Conservation (phyloP, 2,888 invertebrate genomes). For the Dysmachus trigonus region DNA sequence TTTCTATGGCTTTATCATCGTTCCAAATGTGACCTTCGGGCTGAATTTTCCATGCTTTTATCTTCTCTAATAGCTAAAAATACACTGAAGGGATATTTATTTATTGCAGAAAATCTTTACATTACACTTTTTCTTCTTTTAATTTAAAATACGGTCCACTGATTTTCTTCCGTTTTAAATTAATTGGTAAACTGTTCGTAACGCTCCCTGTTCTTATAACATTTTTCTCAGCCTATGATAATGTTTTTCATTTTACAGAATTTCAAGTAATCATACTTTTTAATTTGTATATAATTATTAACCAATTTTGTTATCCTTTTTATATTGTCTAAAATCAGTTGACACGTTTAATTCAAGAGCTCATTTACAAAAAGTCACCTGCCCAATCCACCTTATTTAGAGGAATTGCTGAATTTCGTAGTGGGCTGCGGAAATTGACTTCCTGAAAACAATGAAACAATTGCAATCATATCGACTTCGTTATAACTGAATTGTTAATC, state of each 20-base stretch:
- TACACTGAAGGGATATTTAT: not conserved
- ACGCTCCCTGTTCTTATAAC: too few relatives aligned
- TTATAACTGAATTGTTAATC: too few relatives aligned
- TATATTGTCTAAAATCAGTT: too few relatives aligned
- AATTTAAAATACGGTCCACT: not conserved
- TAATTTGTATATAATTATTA: too few relatives aligned
- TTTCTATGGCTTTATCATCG: not conserved
- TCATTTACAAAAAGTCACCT: not conserved
- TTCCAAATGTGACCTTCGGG: not conserved
- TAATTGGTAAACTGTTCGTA: too few relatives aligned
- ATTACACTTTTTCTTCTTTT: not conserved
- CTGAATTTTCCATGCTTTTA: not conserved
- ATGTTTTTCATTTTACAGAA: not conserved
- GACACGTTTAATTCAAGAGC: not conserved
- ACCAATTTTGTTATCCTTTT: too few relatives aligned
- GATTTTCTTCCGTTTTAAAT: not conserved
- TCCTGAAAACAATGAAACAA: not conserved
- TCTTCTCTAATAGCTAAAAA: not conserved
- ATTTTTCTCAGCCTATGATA: too few relatives aligned
- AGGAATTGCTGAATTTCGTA: not conserved
- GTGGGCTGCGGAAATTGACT: not conserved
- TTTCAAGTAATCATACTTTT: not conserved
- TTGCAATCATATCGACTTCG: too few relatives aligned
- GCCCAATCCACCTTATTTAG: too few relatives aligned
- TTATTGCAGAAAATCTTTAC: not conserved